These are phyloP conservation scores for Osmoderma eremita DNA, from an alignment of 2,888 invertebrate species.

Conservation along the genomic window DNA sequence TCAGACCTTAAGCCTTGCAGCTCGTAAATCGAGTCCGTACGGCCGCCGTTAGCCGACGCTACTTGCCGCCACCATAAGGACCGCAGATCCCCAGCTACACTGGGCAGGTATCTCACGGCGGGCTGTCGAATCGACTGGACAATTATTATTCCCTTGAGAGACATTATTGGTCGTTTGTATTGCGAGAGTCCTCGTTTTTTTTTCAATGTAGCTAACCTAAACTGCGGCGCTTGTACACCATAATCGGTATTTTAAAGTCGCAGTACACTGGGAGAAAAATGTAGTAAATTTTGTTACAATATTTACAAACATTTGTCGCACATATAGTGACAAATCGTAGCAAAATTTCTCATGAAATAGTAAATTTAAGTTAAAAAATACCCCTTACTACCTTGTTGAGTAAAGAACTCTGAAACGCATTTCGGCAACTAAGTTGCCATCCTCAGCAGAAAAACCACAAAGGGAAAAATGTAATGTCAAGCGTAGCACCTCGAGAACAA, in stretches of 20 bases:
- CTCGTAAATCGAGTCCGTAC: constrained; percentile 59
- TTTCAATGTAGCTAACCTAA: constrained; percentile 30
- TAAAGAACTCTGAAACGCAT: too few relatives aligned
- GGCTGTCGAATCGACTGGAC: constrained; percentile 35
- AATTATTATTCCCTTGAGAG: constrained; percentile 47
- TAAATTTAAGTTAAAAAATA: too few relatives aligned
- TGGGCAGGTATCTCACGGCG: constrained; percentile 45
- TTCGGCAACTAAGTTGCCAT: too few relatives aligned
- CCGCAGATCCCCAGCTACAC: constrained; percentile 58
- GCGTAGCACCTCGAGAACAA: too few relatives aligned
- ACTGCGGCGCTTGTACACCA: constrained; percentile 5
- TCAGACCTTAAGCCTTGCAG: constrained; percentile 58
- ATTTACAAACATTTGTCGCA: too few relatives aligned
- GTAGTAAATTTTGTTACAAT: too few relatives aligned
- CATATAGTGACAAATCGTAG: too few relatives aligned
- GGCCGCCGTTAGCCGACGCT: constrained; percentile 44
- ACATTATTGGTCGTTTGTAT: constrained; percentile 40
- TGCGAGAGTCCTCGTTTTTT: constrained; percentile 5
- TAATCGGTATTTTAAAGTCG: constrained; percentile 5
- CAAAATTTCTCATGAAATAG: too few relatives aligned
- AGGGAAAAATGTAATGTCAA: too few relatives aligned
- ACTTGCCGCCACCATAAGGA: neutral
- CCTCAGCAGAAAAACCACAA: too few relatives aligned
- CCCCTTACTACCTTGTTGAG: too few relatives aligned
- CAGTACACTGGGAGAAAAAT: too few relatives aligned